A percentile compares a stretch with the other conserved stretches of the same genome.
phyloP scores from a whole-genome alignment of 2,113 vertebrate genomes.

The Sorex araneus region DNA sequence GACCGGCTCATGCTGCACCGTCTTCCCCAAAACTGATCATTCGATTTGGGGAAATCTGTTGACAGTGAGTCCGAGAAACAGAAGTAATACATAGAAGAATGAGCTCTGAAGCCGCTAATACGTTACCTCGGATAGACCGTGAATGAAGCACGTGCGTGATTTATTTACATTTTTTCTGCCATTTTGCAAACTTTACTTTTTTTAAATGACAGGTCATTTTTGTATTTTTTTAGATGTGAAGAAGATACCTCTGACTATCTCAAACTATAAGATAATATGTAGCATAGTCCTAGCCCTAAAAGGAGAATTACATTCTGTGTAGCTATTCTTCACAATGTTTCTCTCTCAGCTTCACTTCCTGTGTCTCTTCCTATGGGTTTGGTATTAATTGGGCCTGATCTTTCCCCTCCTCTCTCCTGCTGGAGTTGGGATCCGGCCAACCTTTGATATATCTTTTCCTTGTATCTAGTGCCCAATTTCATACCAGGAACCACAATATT shows the following conservation, averaged over 20 bases:
- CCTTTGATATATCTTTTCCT: neutral
- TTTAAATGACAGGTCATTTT: neutral
- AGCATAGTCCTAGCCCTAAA: neutral
- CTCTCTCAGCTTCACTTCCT: too few relatives aligned
- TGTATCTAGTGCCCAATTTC: neutral
- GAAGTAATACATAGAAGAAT: too few relatives aligned
- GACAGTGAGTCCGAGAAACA: too few relatives aligned
- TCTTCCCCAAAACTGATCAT: too few relatives aligned
- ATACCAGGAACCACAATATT: neutral
- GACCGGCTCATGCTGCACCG: too few relatives aligned
- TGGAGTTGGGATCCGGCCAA: neutral
- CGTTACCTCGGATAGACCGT: too few relatives aligned
- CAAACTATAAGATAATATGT: neutral
- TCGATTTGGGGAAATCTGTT: too few relatives aligned
- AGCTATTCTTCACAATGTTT: neutral
- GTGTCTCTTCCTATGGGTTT: neutral
- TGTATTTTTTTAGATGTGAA: neutral
- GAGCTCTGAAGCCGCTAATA: too few relatives aligned
- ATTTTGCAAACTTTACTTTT: conserved; percentile 47
- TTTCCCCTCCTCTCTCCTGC: neutral
- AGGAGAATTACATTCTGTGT: neutral
- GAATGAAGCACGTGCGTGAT: too few relatives aligned
- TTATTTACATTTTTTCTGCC: conserved; percentile 20
- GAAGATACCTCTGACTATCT: conserved; percentile 16
- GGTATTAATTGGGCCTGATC: neutral